A percentile compares a stretch with the other conserved stretches of the same genome.
These are phyloP conservation scores for Pterocles burchelli DNA, from an alignment of 2,113 vertebrate genomes.

Conservation along the genomic window DNA sequence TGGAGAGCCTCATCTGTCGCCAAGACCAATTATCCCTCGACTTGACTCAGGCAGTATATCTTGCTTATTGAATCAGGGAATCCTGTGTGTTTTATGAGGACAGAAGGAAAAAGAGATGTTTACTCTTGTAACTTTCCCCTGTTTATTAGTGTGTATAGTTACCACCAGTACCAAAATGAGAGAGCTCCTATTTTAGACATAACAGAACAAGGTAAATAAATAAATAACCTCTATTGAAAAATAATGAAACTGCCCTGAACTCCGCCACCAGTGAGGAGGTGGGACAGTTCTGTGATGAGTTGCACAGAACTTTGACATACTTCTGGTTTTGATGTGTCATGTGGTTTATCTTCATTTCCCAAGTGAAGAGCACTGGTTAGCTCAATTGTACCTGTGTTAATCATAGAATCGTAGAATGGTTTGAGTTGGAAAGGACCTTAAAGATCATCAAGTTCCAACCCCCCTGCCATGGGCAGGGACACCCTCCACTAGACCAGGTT, in stretches of 20 bases:
- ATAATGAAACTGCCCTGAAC: background rate
- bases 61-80: conserved; percentile 22
- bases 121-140: background rate
- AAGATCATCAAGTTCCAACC: too few relatives aligned
- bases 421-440: too few relatives aligned
- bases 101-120: background rate
- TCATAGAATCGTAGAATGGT: too few relatives aligned
- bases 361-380: background rate
- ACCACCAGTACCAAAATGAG: background rate
- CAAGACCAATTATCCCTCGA: background rate
- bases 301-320: background rate
- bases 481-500: too few relatives aligned
- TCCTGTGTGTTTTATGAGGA: conserved; percentile 10
- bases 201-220: background rate
- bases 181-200: background rate
- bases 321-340: background rate
- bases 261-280: background rate
- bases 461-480: too few relatives aligned
- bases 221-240: background rate
- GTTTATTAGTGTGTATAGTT: background rate
- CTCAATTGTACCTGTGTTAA: background rate
- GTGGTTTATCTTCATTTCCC: background rate
- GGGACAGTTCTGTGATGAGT: background rate
- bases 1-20: conserved; percentile 15
- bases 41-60: conserved; percentile 41